Evolutionary conservation across 2,113 vertebrate species (phyloP).

Genomic region (Axis porcinus): DNA sequence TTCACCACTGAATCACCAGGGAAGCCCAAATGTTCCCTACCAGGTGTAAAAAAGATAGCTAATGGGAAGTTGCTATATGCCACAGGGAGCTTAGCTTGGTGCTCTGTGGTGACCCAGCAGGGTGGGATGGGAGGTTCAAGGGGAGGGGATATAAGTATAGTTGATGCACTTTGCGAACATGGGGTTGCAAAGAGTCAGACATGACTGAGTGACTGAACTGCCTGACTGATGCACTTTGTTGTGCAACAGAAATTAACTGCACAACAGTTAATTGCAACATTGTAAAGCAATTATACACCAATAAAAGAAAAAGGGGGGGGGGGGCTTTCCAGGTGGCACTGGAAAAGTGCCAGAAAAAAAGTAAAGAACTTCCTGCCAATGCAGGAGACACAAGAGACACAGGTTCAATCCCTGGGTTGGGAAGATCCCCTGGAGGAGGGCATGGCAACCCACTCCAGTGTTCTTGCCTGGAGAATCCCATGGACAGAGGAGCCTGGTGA

Average conservation of each 20-base stretch:
- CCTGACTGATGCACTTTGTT: background rate
- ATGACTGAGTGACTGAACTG: background rate
- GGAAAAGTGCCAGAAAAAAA: no score
- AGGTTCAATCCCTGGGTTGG: background rate
- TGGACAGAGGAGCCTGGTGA: background rate
- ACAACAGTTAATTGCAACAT: background rate
- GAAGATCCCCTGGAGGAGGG: background rate
- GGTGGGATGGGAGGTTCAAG: background rate
- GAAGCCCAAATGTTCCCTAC: background rate
- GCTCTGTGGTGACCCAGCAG: background rate
- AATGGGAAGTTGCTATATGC: background rate
- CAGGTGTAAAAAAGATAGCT: background rate
- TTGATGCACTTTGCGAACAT: background rate
- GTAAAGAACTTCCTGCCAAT: background rate
- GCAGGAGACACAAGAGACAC: background rate
- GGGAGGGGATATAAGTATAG: background rate
- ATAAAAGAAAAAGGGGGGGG: background rate
- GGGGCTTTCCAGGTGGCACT: background rate
- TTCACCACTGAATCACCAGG: background rate
- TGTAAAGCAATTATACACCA: background rate
- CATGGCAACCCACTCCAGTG: background rate
- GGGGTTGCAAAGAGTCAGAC: background rate
- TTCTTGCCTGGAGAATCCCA: background rate
- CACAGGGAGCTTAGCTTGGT: background rate
- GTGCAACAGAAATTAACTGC: background rate